A percentile compares a stretch with the other conserved stretches of the same genome.
Conservation (phyloP, 2,888 invertebrate species). For the Ochlodes sylvanus region DNA sequence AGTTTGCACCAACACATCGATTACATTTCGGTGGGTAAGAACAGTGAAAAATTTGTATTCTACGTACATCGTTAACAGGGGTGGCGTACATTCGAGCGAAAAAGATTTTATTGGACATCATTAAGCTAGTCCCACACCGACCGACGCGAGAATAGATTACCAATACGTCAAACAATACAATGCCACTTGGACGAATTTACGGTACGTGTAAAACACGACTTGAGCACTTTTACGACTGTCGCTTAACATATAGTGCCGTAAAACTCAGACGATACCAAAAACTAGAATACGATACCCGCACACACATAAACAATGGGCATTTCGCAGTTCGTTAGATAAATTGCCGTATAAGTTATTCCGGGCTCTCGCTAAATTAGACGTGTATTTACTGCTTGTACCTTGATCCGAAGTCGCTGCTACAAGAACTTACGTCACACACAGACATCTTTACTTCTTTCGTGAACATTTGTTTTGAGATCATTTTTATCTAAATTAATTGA, state of each 20-base stretch:
- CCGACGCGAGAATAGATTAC: slow-evolving; percentile 59
- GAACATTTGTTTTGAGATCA: slow-evolving; percentile 16
- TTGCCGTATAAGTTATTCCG: slow-evolving; percentile 62
- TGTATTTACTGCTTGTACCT: slow-evolving; percentile 41
- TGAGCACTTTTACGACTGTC: slow-evolving; percentile 74
- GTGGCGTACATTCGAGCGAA: slow-evolving; percentile 48
- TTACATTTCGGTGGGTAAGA: slow-evolving; percentile 13
- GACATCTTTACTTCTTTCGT: slow-evolving; percentile 23
- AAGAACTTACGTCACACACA: slow-evolving; percentile 31
- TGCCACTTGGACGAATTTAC: slow-evolving; percentile 61
- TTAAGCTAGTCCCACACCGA: slow-evolving; percentile 54
- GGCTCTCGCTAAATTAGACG: slow-evolving; percentile 38
- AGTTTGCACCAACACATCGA: slow-evolving; percentile 13
- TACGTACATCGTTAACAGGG: slow-evolving; percentile 45
- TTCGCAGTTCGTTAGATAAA: slow-evolving; percentile 73
- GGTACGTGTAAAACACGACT: slow-evolving; percentile 73
- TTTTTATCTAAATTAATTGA: neutral
- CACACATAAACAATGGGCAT: slow-evolving; percentile 66
- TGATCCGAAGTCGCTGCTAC: slow-evolving; percentile 36
- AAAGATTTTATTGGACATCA: slow-evolving; percentile 55
- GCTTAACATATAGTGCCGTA: slow-evolving; percentile 77
- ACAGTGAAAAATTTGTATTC: slow-evolving; percentile 45
- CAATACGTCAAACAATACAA: slow-evolving; percentile 62
- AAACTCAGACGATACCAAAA: slow-evolving; percentile 66
- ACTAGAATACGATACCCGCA: slow-evolving; percentile 50